Conservation (phyloP, 2,888 invertebrate genomes). For the Fragum fragum region DNA sequence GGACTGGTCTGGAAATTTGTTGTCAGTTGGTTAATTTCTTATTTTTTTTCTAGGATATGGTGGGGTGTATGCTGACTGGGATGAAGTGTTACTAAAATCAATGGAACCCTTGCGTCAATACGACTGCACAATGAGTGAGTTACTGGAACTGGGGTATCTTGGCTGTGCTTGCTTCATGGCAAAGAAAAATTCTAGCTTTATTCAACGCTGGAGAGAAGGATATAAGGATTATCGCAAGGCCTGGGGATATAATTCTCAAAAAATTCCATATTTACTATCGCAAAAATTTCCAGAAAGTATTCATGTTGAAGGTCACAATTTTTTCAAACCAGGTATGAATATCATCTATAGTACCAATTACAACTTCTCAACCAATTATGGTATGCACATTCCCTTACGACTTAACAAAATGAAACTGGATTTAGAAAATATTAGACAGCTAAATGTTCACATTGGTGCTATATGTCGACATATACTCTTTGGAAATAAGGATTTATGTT, state of each 20-base stretch:
- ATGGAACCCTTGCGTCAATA: slow-evolving; percentile 14
- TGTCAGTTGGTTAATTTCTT: too few species aligned
- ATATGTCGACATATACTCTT: slow-evolving; percentile 5
- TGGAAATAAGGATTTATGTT: slow-evolving; percentile 14
- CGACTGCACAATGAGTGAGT: slow-evolving; percentile 26
- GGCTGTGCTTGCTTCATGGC: slow-evolving; percentile 27
- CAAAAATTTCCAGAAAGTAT: background rate
- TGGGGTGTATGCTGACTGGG: slow-evolving; percentile 18
- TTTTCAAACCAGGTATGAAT: slow-evolving; percentile 20
- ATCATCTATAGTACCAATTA: slow-evolving; percentile 7
- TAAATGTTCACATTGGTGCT: slow-evolving; percentile 6
- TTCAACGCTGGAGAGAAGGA: background rate
- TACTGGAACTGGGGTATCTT: background rate
- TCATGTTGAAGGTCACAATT: slow-evolving; percentile 15
- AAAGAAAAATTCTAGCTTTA: slow-evolving; percentile 4
- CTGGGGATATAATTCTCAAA: slow-evolving; percentile 20
- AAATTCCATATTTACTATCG: slow-evolving; percentile 10
- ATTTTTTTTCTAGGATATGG: slow-evolving; percentile 8
- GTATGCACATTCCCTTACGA: slow-evolving; percentile 9
- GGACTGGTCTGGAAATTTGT: background rate
- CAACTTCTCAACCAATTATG: slow-evolving; percentile 18
- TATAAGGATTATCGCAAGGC: slow-evolving; percentile 1
- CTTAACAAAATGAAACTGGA: background rate
- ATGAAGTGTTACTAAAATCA: slow-evolving; percentile 13
- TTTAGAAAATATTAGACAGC: background rate